phyloP scores from a whole-genome alignment of 2,797 vertebrate species.

The Gobio occitaniae region DNA sequence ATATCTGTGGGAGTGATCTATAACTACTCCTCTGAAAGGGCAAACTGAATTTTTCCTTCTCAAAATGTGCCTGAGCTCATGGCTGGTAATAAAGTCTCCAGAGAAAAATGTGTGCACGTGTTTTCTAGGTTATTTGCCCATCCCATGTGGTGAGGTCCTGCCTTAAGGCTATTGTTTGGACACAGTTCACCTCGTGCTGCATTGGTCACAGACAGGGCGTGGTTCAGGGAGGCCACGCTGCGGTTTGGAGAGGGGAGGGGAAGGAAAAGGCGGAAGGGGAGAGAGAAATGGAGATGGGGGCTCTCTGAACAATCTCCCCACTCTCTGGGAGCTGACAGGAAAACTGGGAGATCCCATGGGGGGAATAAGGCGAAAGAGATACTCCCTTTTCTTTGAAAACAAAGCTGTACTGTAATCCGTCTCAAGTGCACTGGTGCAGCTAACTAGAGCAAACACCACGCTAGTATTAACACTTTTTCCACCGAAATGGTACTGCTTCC shows the following conservation, averaged over 20 bases:
- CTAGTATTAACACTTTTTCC: conserved; percentile 2
- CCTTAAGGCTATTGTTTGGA: conserved; percentile 75
- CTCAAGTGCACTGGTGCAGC: conserved; percentile 20
- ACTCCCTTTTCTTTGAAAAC: conserved; percentile 28
- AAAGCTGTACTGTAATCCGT: conserved; percentile 34
- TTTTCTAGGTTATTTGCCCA: conserved; percentile 42
- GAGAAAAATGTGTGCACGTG: conserved; percentile 37
- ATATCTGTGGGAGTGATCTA: conserved; percentile 36
- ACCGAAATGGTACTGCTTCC: not conserved
- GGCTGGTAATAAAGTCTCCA: conserved; percentile 50
- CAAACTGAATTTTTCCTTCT: conserved; percentile 37
- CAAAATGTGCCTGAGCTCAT: conserved; percentile 45
- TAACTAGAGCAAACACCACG: conserved; percentile 21
- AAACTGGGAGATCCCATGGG: conserved; percentile 66
- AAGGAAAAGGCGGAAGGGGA: conserved; percentile 42
- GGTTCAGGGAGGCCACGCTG: conserved; percentile 66
- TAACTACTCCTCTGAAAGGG: conserved; percentile 42
- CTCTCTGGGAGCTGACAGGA: conserved; percentile 67
- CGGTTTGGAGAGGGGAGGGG: conserved; percentile 55
- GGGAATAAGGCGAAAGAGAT: conserved; percentile 61
- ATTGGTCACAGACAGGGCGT: conserved; percentile 78
- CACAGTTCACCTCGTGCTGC: conserved; percentile 73
- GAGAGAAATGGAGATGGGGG: conserved; percentile 59
- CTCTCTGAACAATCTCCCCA: conserved; percentile 65
- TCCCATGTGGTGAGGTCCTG: conserved; percentile 50